Evolutionary conservation across 2,888 invertebrate genomes (phyloP).

Genomic region (Ferdinandea cuprea): DNA sequence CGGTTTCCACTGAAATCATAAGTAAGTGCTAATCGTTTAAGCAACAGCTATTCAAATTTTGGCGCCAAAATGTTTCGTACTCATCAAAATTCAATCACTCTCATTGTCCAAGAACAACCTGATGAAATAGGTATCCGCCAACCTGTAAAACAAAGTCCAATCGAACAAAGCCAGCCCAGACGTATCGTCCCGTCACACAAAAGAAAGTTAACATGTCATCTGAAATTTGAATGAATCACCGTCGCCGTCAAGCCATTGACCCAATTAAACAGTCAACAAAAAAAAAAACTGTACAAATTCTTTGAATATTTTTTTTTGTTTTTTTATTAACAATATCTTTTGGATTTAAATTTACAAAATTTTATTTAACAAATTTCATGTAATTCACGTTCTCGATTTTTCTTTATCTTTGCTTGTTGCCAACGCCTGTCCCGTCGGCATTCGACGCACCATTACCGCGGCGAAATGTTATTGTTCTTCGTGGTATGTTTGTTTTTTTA

Average conservation of each 20-base stretch:
- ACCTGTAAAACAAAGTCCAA: slow-evolving; percentile 16
- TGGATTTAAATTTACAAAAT: not conserved
- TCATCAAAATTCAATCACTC: too few species aligned
- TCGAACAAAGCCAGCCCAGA: not conserved
- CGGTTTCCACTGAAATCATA: too few species aligned
- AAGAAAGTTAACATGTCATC: slow-evolving; percentile 48
- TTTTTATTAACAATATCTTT: slow-evolving; percentile 17
- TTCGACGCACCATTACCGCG: slow-evolving; percentile 2
- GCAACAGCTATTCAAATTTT: too few species aligned
- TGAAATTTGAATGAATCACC: slow-evolving; percentile 44
- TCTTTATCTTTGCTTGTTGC: slow-evolving; percentile 14
- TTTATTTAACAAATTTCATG: not conserved
- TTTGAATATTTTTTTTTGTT: slow-evolving; percentile 32
- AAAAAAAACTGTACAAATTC: not conserved
- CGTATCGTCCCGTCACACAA: slow-evolving; percentile 26
- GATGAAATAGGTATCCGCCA: too few species aligned
- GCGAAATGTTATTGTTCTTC: too few species aligned
- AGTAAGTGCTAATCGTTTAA: too few species aligned
- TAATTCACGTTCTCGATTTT: slow-evolving; percentile 6
- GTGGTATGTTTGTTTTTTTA: too few species aligned
- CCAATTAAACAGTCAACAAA: slow-evolving; percentile 42
- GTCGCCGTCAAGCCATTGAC: slow-evolving; percentile 55
- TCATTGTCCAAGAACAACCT: slow-evolving; percentile 18
- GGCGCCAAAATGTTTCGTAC: too few species aligned
- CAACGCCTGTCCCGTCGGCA: slow-evolving; percentile 55